A percentile compares a stretch with the other conserved stretches of the same genome.
Conservation (phyloP, 2,888 invertebrate genomes). For the Agonum fuliginosum region DNA sequence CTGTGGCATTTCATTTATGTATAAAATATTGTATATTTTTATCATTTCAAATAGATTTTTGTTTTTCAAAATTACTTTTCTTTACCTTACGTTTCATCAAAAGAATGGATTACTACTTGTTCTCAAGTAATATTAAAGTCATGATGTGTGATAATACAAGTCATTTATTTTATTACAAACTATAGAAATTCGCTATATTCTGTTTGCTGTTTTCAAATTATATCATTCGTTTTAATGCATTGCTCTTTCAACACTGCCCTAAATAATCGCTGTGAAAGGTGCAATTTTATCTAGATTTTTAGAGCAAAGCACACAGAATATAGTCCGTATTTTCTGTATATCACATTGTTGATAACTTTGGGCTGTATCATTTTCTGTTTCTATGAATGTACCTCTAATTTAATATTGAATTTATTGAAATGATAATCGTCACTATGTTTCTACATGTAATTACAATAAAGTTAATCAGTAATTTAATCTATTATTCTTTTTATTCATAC, state of each 20-base stretch:
- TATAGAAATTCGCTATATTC: slow-evolving; percentile 34
- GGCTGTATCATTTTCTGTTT: slow-evolving; percentile 39
- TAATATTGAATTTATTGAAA: slow-evolving; percentile 43
- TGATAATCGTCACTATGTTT: slow-evolving; percentile 51
- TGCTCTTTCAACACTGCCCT: slow-evolving; percentile 49
- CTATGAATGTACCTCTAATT: slow-evolving; percentile 47
- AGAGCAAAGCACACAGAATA: slow-evolving; percentile 48
- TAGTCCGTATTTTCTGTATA: slow-evolving; percentile 15
- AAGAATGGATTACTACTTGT: neutral
- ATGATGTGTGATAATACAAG: slow-evolving; percentile 11
- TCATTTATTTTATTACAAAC: neutral
- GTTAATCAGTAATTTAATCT: slow-evolving; percentile 31
- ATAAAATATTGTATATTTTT: slow-evolving; percentile 28
- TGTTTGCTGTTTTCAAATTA: slow-evolving; percentile 19
- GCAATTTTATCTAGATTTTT: slow-evolving; percentile 41
- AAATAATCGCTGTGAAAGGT: slow-evolving; percentile 37
- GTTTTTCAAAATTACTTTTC: slow-evolving; percentile 42
- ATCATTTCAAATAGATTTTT: slow-evolving; percentile 48
- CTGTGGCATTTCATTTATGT: slow-evolving; percentile 48
- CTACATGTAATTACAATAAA: slow-evolving; percentile 54
- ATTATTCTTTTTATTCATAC: neutral
- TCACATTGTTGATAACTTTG: slow-evolving; percentile 21
- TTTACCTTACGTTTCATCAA: neutral
- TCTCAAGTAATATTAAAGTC: slow-evolving; percentile 18
- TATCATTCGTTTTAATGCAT: slow-evolving; percentile 23